These are phyloP conservation scores for Cyrtonyx montezumae DNA, from an alignment of 2,113 vertebrate species.

Conservation along the genomic window DNA sequence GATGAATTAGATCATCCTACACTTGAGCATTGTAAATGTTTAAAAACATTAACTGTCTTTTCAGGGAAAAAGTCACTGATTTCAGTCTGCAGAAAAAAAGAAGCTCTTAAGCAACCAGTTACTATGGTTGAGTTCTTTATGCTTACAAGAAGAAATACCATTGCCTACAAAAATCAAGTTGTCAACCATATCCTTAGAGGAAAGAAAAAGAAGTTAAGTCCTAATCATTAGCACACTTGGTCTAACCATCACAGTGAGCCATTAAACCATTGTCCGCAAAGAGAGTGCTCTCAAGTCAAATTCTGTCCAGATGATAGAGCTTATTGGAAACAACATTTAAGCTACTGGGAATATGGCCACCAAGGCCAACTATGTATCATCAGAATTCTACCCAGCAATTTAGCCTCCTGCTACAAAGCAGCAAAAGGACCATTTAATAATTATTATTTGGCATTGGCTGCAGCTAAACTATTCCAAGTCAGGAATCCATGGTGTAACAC, in stretches of 20 bases:
- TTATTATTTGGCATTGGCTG: neutral
- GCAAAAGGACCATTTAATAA: neutral
- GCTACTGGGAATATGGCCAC: neutral
- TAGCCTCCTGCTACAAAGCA: neutral
- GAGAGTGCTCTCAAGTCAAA: neutral
- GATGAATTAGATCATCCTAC: conserved; percentile 17
- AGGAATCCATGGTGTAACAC: conserved; percentile 2
- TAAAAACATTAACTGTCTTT: conserved; percentile 12
- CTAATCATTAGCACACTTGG: neutral
- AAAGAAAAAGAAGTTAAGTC: too few species aligned
- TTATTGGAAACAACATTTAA: neutral
- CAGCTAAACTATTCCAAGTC: neutral
- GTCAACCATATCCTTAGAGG: neutral
- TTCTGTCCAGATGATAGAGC: neutral
- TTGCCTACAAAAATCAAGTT: neutral
- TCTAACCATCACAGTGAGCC: neutral
- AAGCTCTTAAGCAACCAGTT: neutral
- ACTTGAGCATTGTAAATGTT: neutral
- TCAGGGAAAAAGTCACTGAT: neutral
- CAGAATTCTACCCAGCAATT: conserved; percentile 10
- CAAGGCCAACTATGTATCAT: neutral
- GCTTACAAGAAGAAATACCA: neutral
- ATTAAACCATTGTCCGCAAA: neutral
- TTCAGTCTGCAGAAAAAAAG: neutral
- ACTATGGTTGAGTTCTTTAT: neutral